Percentiles rank a stretch among this genome's conserved stretches.
phyloP scores from a whole-genome alignment of 2,113 vertebrate species.

The Amphilophus citrinellus region DNA sequence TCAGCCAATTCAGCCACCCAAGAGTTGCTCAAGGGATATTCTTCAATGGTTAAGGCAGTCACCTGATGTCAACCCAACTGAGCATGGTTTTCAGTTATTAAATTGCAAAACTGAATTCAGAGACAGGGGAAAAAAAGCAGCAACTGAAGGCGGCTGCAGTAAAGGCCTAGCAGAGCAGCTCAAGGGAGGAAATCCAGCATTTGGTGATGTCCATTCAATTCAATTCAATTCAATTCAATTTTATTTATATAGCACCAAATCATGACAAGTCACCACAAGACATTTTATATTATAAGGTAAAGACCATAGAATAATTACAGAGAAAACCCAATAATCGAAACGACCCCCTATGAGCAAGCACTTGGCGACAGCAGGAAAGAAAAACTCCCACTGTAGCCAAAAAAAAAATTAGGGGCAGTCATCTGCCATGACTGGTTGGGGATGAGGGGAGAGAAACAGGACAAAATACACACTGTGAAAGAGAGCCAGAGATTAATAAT shows the following conservation, averaged over 20 bases:
- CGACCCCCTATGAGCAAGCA: too few relatives aligned
- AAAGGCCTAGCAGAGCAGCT: not conserved
- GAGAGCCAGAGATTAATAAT: too few relatives aligned
- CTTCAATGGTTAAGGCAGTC: not conserved
- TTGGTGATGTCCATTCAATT: not conserved
- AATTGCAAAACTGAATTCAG: not conserved
- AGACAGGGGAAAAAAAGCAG: not conserved
- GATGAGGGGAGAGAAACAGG: too few relatives aligned
- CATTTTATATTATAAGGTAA: too few relatives aligned
- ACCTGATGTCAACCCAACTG: not conserved
- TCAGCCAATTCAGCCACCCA: not conserved
- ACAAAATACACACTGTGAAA: too few relatives aligned
- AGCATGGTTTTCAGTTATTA: not conserved
- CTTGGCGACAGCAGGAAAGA: too few relatives aligned
- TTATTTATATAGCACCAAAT: not conserved
- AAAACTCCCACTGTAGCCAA: too few relatives aligned
- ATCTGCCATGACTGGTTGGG: too few relatives aligned
- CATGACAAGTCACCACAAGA: not conserved
- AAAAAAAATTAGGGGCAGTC: too few relatives aligned
- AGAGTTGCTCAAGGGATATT: not conserved
- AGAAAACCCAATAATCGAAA: too few relatives aligned
- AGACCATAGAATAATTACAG: too few relatives aligned
- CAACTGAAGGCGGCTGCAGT: not conserved
- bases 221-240: slow-evolving; percentile 3
- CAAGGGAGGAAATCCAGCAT: not conserved